Conservation (phyloP, 2,888 invertebrate genomes). For the Drosophila mulleri region DNA sequence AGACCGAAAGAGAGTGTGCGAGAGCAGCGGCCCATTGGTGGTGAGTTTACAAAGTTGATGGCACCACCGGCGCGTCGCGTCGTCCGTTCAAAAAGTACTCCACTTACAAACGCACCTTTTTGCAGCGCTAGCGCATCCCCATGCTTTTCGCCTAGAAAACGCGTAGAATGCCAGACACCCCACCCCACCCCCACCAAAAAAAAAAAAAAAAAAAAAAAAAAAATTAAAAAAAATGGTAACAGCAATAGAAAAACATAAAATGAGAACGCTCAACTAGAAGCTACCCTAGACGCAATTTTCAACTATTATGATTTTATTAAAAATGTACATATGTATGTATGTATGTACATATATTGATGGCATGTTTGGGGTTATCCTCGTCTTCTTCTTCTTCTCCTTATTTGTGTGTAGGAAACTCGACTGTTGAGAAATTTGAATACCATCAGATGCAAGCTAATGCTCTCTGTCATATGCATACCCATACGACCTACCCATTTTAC, state of each 20-base stretch:
- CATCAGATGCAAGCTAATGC: too few species aligned
- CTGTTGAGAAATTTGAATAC: neutral
- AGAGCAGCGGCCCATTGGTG: slow-evolving; percentile 47
- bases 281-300: neutral
- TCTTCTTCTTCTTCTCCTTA: neutral
- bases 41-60: slow-evolving; percentile 66
- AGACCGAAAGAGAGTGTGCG: neutral
- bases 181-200: too few species aligned
- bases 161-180: slow-evolving; percentile 61
- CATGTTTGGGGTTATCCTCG: neutral
- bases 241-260: slow-evolving; percentile 7
- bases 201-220: slow-evolving; percentile 42
- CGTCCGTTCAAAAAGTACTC: slow-evolving; percentile 20
- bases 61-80: slow-evolving; percentile 32
- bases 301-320: neutral
- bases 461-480: neutral
- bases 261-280: neutral
- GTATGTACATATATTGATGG: neutral
- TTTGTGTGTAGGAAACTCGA: neutral
- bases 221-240: slow-evolving; percentile 12
- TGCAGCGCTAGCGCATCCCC: slow-evolving; percentile 42
- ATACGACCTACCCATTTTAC: neutral
- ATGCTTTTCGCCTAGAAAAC: slow-evolving; percentile 48
- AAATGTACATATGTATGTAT: too few species aligned
- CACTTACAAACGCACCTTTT: slow-evolving; percentile 51